Evolutionary conservation across 2,113 vertebrate species (phyloP).

Genomic region (Coptodon bakossiorum): DNA sequence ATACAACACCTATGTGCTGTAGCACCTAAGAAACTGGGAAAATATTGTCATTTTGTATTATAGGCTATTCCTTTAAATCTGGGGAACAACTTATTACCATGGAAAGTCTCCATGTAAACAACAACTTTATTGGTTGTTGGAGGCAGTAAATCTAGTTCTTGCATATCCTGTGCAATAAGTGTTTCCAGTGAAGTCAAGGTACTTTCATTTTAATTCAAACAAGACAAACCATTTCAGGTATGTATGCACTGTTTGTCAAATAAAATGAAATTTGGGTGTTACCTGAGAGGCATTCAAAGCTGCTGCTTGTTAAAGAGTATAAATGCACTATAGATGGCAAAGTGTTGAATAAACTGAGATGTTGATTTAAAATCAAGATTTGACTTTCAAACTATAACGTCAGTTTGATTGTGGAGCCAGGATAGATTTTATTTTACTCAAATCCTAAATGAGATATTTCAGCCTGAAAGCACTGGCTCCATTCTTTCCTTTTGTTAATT

Average conservation of each 20-base stretch:
- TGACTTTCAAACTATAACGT: neutral
- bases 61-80: neutral
- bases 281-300: neutral
- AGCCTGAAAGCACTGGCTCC: neutral
- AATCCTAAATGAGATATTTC: neutral
- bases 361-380: neutral
- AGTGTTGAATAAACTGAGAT: neutral
- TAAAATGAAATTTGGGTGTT: neutral
- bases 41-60: neutral
- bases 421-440: neutral
- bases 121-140: neutral
- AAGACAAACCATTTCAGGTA: neutral
- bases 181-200: neutral
- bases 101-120: neutral
- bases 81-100: neutral
- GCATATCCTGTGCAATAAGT: neutral
- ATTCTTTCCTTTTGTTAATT: neutral
- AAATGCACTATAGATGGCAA: neutral
- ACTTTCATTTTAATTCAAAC: neutral
- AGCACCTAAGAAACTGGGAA: neutral
- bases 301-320: neutral
- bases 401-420: neutral
- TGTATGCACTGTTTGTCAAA: neutral
- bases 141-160: neutral
- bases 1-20: neutral